Conservation (phyloP, 2,113 vertebrate genomes). For the Pithys albifrons region DNA sequence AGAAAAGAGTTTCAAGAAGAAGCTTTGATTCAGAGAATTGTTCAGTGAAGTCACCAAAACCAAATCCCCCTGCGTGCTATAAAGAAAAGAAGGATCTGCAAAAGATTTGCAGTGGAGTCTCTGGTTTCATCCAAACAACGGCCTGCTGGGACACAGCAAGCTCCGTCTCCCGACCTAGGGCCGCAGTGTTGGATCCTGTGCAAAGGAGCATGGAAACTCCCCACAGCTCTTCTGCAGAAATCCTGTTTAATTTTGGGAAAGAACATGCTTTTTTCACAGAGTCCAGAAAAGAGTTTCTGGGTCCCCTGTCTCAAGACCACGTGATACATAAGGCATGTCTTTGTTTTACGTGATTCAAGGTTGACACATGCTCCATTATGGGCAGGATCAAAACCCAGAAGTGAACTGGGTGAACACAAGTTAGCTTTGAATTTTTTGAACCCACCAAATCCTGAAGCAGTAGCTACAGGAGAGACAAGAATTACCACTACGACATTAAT, state of each 20-base stretch:
- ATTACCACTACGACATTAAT: neutral
- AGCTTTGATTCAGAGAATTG: neutral
- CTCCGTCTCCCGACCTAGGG: neutral
- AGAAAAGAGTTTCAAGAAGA: neutral
- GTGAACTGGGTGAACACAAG: neutral
- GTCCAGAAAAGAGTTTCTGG: neutral
- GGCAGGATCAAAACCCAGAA: neutral
- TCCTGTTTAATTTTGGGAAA: neutral
- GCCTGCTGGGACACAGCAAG: neutral
- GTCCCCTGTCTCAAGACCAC: neutral
- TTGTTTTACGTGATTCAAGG: neutral
- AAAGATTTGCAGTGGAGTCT: constrained; percentile 14
- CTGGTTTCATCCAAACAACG: neutral
- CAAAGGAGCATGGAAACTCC: neutral
- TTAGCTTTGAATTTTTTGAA: neutral
- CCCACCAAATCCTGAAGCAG: neutral
- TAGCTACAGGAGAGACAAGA: neutral
- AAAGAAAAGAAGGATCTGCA: constrained; percentile 20
- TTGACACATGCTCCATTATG: neutral
- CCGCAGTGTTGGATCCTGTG: neutral
- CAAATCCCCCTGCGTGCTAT: neutral
- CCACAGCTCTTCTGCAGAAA: neutral
- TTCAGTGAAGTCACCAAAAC: neutral
- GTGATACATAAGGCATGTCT: neutral
- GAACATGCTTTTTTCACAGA: neutral